These are phyloP conservation scores for Anthonomus grandis DNA, from an alignment of 1,140 invertebrate species.

Conservation along the genomic window DNA sequence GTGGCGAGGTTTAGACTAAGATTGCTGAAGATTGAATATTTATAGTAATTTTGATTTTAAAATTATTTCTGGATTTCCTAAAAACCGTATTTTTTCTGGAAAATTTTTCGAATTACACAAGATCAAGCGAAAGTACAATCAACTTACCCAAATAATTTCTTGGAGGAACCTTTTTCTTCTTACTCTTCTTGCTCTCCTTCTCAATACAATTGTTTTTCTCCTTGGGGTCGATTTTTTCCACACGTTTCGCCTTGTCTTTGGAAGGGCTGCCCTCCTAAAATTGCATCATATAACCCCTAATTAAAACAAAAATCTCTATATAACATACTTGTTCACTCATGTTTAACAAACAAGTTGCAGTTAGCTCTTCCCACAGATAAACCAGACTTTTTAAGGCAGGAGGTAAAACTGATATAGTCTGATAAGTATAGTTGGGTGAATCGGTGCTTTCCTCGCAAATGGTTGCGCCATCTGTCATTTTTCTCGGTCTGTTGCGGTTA, in stretches of 20 bases:
- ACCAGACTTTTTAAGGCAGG: conserved; percentile 81
- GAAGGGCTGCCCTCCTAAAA: conserved; percentile 47
- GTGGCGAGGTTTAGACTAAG: too few relatives aligned
- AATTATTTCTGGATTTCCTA: too few relatives aligned
- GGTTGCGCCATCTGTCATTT: conserved; percentile 52
- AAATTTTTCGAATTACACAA: background rate
- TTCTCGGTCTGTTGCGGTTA: conserved; percentile 58
- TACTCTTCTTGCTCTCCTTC: conserved; percentile 53
- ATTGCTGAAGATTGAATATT: too few relatives aligned
- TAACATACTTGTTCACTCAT: conserved; percentile 57
- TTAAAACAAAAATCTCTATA: background rate
- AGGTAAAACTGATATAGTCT: conserved; percentile 72
- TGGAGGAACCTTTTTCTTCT: conserved; percentile 56
- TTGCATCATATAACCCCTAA: background rate
- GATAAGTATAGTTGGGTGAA: conserved; percentile 43
- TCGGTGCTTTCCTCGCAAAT: conserved; percentile 55
- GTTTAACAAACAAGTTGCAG: conserved; percentile 63
- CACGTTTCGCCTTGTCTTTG: conserved; percentile 51
- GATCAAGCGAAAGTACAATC: background rate
- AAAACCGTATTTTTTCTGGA: too few relatives aligned
- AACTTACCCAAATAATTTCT: conserved; percentile 47
- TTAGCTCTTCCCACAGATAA: conserved; percentile 87
- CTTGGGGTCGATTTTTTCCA: conserved; percentile 42
- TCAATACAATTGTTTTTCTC: conserved; percentile 52
- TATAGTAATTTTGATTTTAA: too few relatives aligned